Conservation (phyloP, 2,113 vertebrate genomes). For the Serinus canaria region DNA sequence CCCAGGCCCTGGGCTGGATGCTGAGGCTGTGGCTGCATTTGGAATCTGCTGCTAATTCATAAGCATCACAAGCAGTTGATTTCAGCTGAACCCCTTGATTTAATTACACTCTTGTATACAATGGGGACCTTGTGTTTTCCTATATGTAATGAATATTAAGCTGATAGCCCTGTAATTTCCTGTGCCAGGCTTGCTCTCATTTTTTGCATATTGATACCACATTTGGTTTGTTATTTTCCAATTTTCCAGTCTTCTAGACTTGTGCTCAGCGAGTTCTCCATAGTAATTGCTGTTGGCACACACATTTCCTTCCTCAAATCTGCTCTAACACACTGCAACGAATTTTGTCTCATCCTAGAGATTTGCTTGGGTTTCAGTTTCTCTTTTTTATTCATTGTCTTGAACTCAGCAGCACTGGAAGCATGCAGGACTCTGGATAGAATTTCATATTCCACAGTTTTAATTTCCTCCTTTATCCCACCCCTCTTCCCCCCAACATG, state of each 20-base stretch:
- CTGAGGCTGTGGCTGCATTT: neutral
- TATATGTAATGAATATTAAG: constrained; percentile 66
- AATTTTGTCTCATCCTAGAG: constrained; percentile 55
- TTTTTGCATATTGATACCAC: constrained; percentile 71
- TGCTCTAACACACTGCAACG: constrained; percentile 49
- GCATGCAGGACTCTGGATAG: constrained; percentile 5
- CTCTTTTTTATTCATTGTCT: constrained; percentile 44
- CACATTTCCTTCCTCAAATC: constrained; percentile 50
- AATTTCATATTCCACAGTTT: constrained; percentile 24
- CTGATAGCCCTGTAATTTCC: constrained; percentile 68
- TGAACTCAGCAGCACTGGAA: neutral
- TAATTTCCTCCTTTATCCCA: constrained; percentile 32
- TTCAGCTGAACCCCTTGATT: constrained; percentile 68
- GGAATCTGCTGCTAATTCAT: constrained; percentile 26
- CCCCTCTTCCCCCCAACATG: rapidly evolving
- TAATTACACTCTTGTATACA: constrained; percentile 65
- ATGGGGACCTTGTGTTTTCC: constrained; percentile 52
- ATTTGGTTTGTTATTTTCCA: constrained; percentile 69
- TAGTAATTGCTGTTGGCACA: constrained; percentile 60
- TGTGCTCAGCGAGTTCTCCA: constrained; percentile 59
- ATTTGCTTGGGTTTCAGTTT: constrained; percentile 42
- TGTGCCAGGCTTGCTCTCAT: constrained; percentile 40
- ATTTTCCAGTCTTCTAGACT: constrained; percentile 70
- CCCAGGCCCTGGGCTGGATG: neutral
- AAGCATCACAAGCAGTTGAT: constrained; percentile 54